These are phyloP conservation scores for Chiloscyllium plagiosum DNA, from an alignment of 2,113 vertebrate genomes.

Conservation along the genomic window DNA sequence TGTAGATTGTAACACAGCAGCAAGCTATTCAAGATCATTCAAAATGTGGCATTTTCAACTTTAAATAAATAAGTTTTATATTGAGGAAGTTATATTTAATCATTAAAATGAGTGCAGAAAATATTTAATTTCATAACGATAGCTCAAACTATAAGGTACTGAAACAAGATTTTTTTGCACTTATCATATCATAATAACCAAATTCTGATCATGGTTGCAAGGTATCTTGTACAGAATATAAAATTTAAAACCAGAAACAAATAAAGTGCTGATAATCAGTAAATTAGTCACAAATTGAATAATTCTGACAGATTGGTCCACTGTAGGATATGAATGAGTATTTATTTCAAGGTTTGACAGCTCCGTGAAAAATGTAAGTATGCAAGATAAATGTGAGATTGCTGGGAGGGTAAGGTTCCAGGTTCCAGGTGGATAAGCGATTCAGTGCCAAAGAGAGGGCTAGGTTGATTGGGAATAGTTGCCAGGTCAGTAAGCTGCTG, in stretches of 20 bases:
- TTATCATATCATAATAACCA: background rate
- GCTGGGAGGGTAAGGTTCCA: too few relatives aligned
- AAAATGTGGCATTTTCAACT: constrained; percentile 72
- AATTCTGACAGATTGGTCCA: background rate
- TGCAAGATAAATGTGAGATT: too few relatives aligned
- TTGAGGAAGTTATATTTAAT: background rate
- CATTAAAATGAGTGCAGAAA: background rate
- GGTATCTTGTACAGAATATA: background rate
- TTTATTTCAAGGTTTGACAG: too few relatives aligned
- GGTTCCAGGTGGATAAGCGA: too few relatives aligned
- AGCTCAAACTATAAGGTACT: background rate
- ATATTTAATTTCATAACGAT: background rate
- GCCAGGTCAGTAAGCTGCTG: too few relatives aligned
- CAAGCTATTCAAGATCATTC: constrained; percentile 73
- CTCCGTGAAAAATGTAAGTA: too few relatives aligned
- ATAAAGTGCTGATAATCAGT: background rate
- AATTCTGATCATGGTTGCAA: background rate
- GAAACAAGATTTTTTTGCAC: background rate
- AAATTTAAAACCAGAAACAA: background rate
- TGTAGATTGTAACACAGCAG: constrained; percentile 95
- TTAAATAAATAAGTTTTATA: constrained; percentile 61
- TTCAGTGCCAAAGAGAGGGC: too few relatives aligned
- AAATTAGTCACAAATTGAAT: background rate
- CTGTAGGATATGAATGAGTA: background rate
- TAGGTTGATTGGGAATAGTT: too few relatives aligned